Percentiles rank a stretch among this genome's conserved stretches.
These are phyloP conservation scores for Synanceia verrucosa DNA, from an alignment of 2,797 vertebrate genomes.

Conservation along the genomic window DNA sequence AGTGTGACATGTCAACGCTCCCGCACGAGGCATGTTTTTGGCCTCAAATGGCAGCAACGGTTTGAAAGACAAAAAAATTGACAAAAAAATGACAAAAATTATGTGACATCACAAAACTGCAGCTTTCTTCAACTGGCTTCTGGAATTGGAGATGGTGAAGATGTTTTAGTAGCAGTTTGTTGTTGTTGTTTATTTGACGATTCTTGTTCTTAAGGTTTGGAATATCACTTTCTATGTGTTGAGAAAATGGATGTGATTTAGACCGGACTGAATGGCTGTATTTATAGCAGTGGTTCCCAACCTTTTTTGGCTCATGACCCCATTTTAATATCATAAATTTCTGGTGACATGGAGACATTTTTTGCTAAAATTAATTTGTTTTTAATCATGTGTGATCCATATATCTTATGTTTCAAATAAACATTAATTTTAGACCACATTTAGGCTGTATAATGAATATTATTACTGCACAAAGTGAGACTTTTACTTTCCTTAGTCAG, in stretches of 20 bases:
- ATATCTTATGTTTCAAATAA: too few species aligned
- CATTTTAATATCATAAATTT: too few species aligned
- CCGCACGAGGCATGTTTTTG: neutral
- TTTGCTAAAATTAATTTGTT: too few species aligned
- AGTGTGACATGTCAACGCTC: constrained; percentile 9
- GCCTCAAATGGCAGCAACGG: neutral
- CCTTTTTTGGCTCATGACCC: too few species aligned
- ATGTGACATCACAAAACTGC: constrained; percentile 23
- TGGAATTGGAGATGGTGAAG: neutral
- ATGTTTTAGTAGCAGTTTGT: constrained; percentile 2
- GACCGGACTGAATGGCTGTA: neutral
- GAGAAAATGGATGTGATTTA: neutral
- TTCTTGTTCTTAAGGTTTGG: constrained; percentile 10
- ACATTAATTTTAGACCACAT: too few species aligned
- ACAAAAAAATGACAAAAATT: constrained; percentile 9
- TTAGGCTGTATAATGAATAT: too few species aligned
- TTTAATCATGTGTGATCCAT: too few species aligned
- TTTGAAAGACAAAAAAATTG: constrained; percentile 29
- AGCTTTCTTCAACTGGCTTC: neutral
- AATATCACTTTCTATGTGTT: neutral
- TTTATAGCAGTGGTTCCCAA: too few species aligned
- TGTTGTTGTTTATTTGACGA: constrained; percentile 2
- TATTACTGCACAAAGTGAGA: too few species aligned
- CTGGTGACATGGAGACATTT: too few species aligned
- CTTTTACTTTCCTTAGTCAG: too few species aligned